A percentile compares a stretch with the other conserved stretches of the same genome.
These are phyloP conservation scores for Parambassis ranga DNA, from an alignment of 2,797 vertebrate genomes.

Conservation along the genomic window DNA sequence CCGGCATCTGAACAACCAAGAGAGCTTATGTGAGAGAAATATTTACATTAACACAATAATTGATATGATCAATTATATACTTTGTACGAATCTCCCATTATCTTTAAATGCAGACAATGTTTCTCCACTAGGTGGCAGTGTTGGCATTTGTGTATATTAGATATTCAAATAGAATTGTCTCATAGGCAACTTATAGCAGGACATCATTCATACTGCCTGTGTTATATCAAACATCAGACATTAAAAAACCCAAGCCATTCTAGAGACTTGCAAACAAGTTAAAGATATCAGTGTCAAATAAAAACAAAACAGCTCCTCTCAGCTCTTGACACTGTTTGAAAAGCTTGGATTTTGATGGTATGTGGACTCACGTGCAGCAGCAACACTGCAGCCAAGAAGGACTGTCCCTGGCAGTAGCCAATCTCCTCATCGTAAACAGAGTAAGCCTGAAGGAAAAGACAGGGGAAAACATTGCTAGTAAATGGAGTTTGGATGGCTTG, in stretches of 20 bases:
- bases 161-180: neutral
- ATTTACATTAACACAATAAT: no score
- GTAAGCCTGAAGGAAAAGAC: slow-evolving; percentile 85
- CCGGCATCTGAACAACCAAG: slow-evolving; percentile 88
- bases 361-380: slow-evolving; percentile 92
- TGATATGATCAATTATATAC: no score
- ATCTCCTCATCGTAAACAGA: slow-evolving; percentile 99
- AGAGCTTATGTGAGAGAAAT: no score
- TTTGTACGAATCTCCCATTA: neutral
- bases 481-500: no score
- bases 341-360: neutral
- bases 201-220: neutral
- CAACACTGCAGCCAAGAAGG: slow-evolving; percentile 96
- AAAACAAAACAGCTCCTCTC: slow-evolving; percentile 33
- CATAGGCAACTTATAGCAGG: no score
- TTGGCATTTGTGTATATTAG: slow-evolving; percentile 1
- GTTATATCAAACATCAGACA: neutral
- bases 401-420: slow-evolving; percentile 98
- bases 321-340: slow-evolving; percentile 33
- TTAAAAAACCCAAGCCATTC: neutral
- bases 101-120: neutral
- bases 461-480: no score
- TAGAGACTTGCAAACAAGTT: slow-evolving; percentile 2
- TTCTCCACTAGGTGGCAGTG: slow-evolving; percentile 58
- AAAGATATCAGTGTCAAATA: slow-evolving; percentile 19